These are phyloP conservation scores for Mycteria americana DNA, from an alignment of 2,797 vertebrate genomes.

Conservation along the genomic window DNA sequence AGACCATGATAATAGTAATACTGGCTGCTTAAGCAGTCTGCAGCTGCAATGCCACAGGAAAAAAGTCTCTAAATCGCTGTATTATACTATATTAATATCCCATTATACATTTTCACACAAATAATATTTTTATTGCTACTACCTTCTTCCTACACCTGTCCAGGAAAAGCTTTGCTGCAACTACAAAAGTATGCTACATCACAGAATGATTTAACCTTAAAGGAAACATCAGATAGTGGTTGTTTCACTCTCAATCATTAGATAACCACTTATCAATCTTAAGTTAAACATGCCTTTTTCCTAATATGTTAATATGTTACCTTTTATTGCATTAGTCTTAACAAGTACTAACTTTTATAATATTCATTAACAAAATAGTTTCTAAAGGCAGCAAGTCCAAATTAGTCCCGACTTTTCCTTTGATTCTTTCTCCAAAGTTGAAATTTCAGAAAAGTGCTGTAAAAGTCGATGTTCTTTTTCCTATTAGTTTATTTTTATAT, in stretches of 20 bases:
- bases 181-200: neutral
- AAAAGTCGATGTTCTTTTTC: neutral
- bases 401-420: neutral
- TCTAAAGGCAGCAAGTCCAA: neutral
- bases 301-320: accelerated
- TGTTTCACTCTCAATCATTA: neutral
- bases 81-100: neutral
- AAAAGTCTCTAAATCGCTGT: neutral
- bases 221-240: neutral
- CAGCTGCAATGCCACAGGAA: neutral
- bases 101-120: neutral
- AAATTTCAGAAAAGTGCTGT: neutral
- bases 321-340: neutral
- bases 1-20: neutral
- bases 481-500: neutral
- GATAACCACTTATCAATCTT: accelerated
- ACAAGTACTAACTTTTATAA: neutral
- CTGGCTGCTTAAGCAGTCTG: neutral
- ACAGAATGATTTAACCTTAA: neutral
- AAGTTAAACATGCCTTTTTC: accelerated
- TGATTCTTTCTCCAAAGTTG: neutral
- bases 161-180: neutral
- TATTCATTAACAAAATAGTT: neutral
- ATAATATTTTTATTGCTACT: neutral
- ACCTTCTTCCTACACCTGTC: neutral